Percentiles rank a stretch among this genome's conserved stretches.
phyloP scores from a whole-genome alignment of 2,113 vertebrate genomes.

The Saguinus imperator region DNA sequence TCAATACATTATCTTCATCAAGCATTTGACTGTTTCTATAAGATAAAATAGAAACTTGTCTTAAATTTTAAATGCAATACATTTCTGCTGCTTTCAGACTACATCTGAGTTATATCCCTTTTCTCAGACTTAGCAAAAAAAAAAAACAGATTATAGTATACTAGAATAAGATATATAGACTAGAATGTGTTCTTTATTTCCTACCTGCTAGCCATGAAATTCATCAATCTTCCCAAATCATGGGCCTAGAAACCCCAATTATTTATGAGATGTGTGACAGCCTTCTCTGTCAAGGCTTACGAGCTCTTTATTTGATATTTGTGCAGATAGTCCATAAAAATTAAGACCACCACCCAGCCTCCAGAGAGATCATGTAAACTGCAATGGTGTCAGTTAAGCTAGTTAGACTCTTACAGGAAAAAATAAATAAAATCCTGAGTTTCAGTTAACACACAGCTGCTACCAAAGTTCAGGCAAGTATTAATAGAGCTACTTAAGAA shows the following conservation, averaged over 20 bases:
- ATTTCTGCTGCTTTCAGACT: neutral
- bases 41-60: conserved; percentile 38
- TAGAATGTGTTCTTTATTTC: conserved; percentile 20
- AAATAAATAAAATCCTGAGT: neutral
- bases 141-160: neutral
- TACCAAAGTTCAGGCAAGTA: neutral
- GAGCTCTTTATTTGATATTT: neutral
- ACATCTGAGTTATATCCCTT: neutral
- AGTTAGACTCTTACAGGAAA: neutral
- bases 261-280: neutral
- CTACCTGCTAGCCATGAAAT: neutral
- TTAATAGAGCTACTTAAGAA: neutral
- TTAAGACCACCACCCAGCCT: neutral
- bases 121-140: conserved; percentile 5
- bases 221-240: conserved; percentile 20
- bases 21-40: conserved; percentile 61
- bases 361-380: conserved; percentile 4
- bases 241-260: neutral
- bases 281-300: neutral
- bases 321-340: neutral
- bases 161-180: neutral
- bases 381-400: neutral
- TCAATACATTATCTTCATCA: conserved; percentile 59
- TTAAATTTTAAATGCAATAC: conserved; percentile 25
- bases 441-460: neutral